A percentile compares a stretch with the other conserved stretches of the same genome.
Conservation (phyloP, 2,888 invertebrate species). For the Drosophila vallismaia region DNA sequence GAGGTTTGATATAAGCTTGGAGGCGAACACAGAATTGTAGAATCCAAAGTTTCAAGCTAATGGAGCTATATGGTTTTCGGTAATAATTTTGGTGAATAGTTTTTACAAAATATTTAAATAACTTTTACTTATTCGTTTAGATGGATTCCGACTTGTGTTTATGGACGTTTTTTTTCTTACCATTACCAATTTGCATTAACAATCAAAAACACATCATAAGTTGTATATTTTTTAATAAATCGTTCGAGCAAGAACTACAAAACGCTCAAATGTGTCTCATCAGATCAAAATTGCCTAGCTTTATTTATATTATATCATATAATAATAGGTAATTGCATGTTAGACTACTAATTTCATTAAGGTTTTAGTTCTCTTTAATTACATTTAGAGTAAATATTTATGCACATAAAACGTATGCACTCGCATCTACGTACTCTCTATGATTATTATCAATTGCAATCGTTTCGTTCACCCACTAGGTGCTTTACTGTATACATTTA, state of each 20-base stretch:
- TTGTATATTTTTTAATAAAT: conserved; percentile 56
- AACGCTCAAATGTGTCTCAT: conserved; percentile 52
- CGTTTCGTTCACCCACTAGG: conserved; percentile 47
- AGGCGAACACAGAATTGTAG: conserved; percentile 3
- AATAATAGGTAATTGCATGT: conserved; percentile 69
- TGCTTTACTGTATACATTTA: conserved; percentile 35
- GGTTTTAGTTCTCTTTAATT: conserved; percentile 60
- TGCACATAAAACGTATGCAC: conserved; percentile 46
- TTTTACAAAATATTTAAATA: neutral
- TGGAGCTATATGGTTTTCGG: neutral
- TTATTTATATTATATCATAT: conserved; percentile 58
- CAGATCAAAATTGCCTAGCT: conserved; percentile 66
- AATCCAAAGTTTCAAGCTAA: neutral
- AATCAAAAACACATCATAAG: conserved; percentile 52
- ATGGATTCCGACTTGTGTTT: neutral
- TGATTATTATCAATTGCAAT: conserved; percentile 70
- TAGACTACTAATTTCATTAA: conserved; percentile 76
- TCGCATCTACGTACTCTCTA: conserved; percentile 46
- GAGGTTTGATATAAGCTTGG: conserved; percentile 3
- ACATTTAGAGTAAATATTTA: conserved; percentile 74
- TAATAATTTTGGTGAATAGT: neutral
- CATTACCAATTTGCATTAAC: conserved; percentile 27
- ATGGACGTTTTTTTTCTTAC: neutral
- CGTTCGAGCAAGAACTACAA: conserved; percentile 50
- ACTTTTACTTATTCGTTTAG: neutral